Evolutionary conservation across 2,113 vertebrate species (phyloP).

Genomic region (Oryzias melastigma): DNA sequence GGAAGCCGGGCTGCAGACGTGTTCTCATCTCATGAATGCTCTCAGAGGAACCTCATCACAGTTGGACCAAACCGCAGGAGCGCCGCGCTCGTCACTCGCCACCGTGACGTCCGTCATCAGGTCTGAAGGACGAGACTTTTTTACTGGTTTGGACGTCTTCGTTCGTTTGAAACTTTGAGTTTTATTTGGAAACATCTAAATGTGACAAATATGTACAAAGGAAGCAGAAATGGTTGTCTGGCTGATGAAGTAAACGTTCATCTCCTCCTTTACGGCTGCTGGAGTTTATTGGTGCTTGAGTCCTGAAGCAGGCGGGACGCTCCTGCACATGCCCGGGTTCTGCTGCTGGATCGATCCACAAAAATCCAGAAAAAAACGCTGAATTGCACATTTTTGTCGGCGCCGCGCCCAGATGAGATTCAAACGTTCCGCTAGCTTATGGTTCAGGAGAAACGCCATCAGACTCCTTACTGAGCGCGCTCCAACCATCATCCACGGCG

Average conservation of each 20-base stretch:
- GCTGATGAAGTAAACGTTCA: constrained; percentile 3
- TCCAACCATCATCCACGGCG: too few relatives aligned
- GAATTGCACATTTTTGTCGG: constrained; percentile 52
- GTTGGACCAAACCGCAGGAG: too few relatives aligned
- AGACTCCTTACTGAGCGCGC: too few relatives aligned
- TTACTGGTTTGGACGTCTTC: neutral
- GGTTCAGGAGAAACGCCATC: neutral
- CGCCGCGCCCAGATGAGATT: constrained; percentile 27
- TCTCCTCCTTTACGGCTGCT: constrained; percentile 53
- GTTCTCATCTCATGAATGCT: too few relatives aligned
- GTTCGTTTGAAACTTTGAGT: neutral
- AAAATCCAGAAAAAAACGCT: constrained; percentile 23
- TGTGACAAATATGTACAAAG: neutral
- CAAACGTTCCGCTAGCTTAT: constrained; percentile 63
- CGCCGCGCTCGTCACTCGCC: too few relatives aligned
- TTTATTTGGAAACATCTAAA: neutral
- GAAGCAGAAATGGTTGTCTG: neutral
- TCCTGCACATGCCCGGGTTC: constrained; percentile 3
- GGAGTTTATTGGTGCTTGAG: constrained; percentile 31
- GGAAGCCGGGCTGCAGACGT: too few relatives aligned
- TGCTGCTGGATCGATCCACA: neutral
- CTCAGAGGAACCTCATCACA: too few relatives aligned
- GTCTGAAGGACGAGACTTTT: neutral
- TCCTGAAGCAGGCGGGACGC: constrained; percentile 11
- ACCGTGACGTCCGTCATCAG: neutral